Conservation (phyloP, 23 tunicate species). For the Styela clava region DNA sequence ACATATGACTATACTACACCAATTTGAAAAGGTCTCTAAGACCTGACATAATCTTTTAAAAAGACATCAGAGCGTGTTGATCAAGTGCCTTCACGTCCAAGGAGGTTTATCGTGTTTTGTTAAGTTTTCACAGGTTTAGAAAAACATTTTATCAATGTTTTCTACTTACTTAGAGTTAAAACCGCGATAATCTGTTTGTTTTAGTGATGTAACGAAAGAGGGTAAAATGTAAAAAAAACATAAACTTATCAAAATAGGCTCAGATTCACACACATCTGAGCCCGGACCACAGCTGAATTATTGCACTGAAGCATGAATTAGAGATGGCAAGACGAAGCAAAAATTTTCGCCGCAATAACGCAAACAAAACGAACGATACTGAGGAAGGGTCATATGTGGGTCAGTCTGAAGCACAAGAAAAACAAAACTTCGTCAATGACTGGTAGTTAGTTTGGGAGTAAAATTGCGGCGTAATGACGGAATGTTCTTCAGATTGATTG, state of each 20-base stretch:
- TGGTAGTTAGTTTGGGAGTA: slow-evolving; percentile 4
- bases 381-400: slow-evolving; percentile 2
- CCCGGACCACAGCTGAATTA: too few relatives aligned
- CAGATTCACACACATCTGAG: too few relatives aligned
- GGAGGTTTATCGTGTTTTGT: not conserved
- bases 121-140: not conserved
- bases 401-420: slow-evolving; percentile 5
- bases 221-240: not conserved
- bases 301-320: too few relatives aligned
- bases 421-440: slow-evolving; percentile 17
- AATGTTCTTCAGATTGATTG: slow-evolving; percentile 11
- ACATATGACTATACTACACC: too few relatives aligned
- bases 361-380: not conserved
- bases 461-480: not conserved
- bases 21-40: too few relatives aligned
- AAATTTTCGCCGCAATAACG: too few relatives aligned
- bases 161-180: slow-evolving; percentile 3
- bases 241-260: too few relatives aligned
- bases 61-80: not conserved
- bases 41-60: too few relatives aligned
- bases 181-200: slow-evolving; percentile 24
- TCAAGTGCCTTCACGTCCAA: not conserved
- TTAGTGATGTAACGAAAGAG: slow-evolving; percentile 23
- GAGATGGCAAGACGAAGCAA: too few relatives aligned
- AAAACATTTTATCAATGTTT: slow-evolving; percentile 16